phyloP scores from a whole-genome alignment of 1,140 invertebrate species.

The Trachymyrmex cornetzi region DNA sequence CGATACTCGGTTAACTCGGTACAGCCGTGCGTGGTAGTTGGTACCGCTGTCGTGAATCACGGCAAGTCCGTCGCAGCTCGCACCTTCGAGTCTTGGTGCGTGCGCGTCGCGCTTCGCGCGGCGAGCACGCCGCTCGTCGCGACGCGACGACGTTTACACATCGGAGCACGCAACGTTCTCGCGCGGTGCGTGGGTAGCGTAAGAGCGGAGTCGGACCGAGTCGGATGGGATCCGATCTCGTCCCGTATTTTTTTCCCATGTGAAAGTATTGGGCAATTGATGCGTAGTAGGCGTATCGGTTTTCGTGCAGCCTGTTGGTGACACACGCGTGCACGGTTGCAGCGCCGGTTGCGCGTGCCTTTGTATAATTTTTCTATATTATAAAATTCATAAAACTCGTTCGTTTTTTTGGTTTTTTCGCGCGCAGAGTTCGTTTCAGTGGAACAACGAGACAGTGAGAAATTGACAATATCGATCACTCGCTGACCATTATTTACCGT shows the following conservation, averaged over 20 bases:
- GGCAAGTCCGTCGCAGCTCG: background rate
- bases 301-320: background rate
- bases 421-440: too few relatives aligned
- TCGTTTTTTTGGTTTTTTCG: background rate
- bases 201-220: background rate
- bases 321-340: background rate
- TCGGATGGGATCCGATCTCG: background rate
- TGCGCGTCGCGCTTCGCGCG: background rate
- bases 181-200: slow-evolving; percentile 20
- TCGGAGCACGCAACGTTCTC: background rate
- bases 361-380: background rate
- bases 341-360: background rate
- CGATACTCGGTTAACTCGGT: background rate
- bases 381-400: background rate
- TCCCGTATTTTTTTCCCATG: background rate
- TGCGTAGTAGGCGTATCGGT: slow-evolving; percentile 22
- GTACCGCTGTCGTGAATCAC: slow-evolving; percentile 13
- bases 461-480: background rate
- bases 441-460: background rate
- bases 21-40: background rate
- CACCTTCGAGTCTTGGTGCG: background rate
- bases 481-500: background rate
- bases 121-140: background rate
- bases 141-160: slow-evolving; percentile 41
- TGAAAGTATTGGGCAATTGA: slow-evolving; percentile 28